Base-by-base conservation (phyloP, 2,888 invertebrate genomes). In the Eretmocerus hayati region DNA sequence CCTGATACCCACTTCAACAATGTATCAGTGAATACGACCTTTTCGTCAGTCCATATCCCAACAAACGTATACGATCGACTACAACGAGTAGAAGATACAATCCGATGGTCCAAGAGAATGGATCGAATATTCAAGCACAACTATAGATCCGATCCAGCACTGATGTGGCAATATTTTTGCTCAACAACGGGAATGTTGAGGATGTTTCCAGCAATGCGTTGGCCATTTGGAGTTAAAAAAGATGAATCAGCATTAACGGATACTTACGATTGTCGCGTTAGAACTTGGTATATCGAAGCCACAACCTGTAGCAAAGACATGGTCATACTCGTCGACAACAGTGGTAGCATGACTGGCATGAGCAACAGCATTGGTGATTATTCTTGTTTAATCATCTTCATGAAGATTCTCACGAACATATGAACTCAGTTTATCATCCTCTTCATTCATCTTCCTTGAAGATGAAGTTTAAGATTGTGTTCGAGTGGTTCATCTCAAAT, bases 111-210 rank as follows among this genome's bases (percentile, higher is more conserved):
- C 0, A 85, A 88, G 67, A 78, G 76, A 16, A 76, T 99, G 43
- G 90, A 95, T 62, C 78, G 84, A 23, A 81, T 85, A 6, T 97
- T 96, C 71, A 76, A 75, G 45, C 81, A 85, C 63, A 97, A 97
- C 72, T 90, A 89, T 65, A 58, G 57, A 20, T 81, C 85, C 0
- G 92, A 95, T 75, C 92, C 93, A 1, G 89, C 91, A 0, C 72
- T 95, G 30, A 86, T 87, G 1, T 99, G 96, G 93, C 99, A 99
- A 73, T 96, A 95, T 72, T 99, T 97, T 71, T 95, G 97, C 22
- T 93, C 93, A 58, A 83, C 90, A 23, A 84, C 87, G 4, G 99
- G 99, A 13, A 87, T 97, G 62, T 78, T 99, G 61, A 76, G 99
- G 6, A 89, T 90, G 66, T 99, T 85, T 75, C 99, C 99, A 43